Base-by-base conservation (phyloP, 2,797 vertebrate genomes). In the Arrhamphus sclerolepis region DNA sequence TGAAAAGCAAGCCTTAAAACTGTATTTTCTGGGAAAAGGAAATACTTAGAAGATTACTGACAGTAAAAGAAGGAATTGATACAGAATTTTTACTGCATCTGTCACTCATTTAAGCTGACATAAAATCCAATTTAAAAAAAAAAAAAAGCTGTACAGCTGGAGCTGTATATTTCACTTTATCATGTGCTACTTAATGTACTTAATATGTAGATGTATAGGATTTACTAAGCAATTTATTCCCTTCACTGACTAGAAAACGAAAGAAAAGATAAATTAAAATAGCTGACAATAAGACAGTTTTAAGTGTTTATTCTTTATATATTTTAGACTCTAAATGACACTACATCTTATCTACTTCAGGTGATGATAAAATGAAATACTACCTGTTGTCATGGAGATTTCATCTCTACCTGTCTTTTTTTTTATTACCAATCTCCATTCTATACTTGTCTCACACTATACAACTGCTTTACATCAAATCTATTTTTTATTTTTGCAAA, bases 1-100 rank as follows among this genome's bases (percentile, higher is more conserved):
- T 83, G 75, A 78, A 77, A 89, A 83, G 90, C 91, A 91, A 87
- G 82, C 62, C 73, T 81, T 83, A 77, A 84, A 89, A 81, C 83
- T 73, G 66, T 19, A 2, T 1, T 20, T 31, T 18, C 4, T 38
- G 34, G 13, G 1, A 16, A 43, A 43, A 43, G 3, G 7, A 4
- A 4, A 2, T 14, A 21, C 20, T 44, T 43, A 18, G 2, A 18
- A 8, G 9, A n/a, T 43, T 2, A 21, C 17, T 20, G 1, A 11
- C 20, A 44, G 5, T 1, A 43, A 10, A 43, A 43, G 2, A 42
- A 29, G 17, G 7, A 3, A 18, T 19, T 24, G 21, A 41, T 17
- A 0, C 20, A 2, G 20, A 49, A 24, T n/a, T 29, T 17, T 4
- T n/a, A 17, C 13, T 43, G 46, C 19, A 26, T 16, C 14, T 19